phyloP scores from a whole-genome alignment of 1,140 invertebrate genomes.

The Penaeus vannamei region DNA sequence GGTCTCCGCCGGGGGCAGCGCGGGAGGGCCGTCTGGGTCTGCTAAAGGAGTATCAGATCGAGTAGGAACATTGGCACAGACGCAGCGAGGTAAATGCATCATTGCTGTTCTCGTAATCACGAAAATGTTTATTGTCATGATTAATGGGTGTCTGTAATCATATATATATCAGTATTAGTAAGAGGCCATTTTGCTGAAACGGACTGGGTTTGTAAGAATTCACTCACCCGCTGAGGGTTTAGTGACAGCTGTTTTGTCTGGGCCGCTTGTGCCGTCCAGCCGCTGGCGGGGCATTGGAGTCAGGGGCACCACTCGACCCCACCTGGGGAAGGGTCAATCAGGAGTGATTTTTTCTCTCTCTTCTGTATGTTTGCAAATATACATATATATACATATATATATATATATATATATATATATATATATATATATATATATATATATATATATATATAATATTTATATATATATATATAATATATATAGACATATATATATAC shows the following conservation, averaged over 20 bases:
- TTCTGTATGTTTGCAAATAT: no score
- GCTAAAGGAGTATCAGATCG: slow-evolving; percentile 19
- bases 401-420: no score
- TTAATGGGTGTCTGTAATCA: neutral
- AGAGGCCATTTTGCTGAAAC: neutral
- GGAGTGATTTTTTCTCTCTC: no score
- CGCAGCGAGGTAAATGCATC: no score
- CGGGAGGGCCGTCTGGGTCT: neutral
- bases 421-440: no score
- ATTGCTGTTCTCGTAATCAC: no score
- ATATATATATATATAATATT: no score
- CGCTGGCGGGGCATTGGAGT: slow-evolving; percentile 53
- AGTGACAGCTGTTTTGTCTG: slow-evolving; percentile 34
- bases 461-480: no score
- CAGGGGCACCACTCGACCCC: slow-evolving; percentile 52
- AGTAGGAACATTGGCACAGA: no score
- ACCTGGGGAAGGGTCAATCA: slow-evolving; percentile 24
- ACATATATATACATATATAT: no score
- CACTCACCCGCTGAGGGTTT: slow-evolving; percentile 34
- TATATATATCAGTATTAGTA: neutral
- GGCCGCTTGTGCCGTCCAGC: slow-evolving; percentile 51
- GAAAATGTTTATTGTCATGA: no score
- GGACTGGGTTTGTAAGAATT: neutral
- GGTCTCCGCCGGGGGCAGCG: slow-evolving; percentile 1
- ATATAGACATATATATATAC: no score